phyloP scores from a whole-genome alignment of 2,888 invertebrate genomes.

The Trisateles emortualis region DNA sequence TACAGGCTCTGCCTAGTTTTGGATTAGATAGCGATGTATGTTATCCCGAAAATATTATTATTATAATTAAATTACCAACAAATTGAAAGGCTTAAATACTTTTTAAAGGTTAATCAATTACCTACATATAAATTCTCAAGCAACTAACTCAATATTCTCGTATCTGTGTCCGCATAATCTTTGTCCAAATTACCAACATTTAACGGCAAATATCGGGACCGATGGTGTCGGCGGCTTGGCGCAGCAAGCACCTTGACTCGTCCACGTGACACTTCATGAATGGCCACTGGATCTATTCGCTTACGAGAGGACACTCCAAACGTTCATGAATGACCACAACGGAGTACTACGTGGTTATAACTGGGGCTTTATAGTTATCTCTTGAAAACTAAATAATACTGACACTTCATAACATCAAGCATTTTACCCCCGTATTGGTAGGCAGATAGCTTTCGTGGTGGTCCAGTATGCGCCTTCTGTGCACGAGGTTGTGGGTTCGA shows the following conservation, averaged over 20 bases:
- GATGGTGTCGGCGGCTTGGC: slow-evolving; percentile 22
- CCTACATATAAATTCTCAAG: slow-evolving; percentile 1
- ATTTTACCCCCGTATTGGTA: too few species aligned
- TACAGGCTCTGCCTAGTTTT: too few species aligned
- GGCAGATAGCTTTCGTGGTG: too few species aligned
- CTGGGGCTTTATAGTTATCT: too few species aligned
- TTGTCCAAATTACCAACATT: slow-evolving; percentile 54
- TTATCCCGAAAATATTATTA: too few species aligned
- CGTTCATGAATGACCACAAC: slow-evolving; percentile 19
- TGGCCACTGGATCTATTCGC: slow-evolving; percentile 9
- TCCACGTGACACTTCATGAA: slow-evolving; percentile 29
- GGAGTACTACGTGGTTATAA: slow-evolving; percentile 2
- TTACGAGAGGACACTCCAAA: neutral
- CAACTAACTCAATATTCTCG: neutral
- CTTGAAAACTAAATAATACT: too few species aligned
- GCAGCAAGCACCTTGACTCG: slow-evolving; percentile 15
- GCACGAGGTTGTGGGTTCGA: too few species aligned
- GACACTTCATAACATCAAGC: too few species aligned
- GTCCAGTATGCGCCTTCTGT: too few species aligned
- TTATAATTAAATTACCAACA: too few species aligned
- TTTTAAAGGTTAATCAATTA: neutral
- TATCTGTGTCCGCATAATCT: slow-evolving; percentile 29
- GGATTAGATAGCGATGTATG: too few species aligned
- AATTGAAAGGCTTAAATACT: neutral
- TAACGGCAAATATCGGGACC: slow-evolving; percentile 54